Conservation (phyloP, 2,888 invertebrate species). For the Galerucella pusilla region DNA sequence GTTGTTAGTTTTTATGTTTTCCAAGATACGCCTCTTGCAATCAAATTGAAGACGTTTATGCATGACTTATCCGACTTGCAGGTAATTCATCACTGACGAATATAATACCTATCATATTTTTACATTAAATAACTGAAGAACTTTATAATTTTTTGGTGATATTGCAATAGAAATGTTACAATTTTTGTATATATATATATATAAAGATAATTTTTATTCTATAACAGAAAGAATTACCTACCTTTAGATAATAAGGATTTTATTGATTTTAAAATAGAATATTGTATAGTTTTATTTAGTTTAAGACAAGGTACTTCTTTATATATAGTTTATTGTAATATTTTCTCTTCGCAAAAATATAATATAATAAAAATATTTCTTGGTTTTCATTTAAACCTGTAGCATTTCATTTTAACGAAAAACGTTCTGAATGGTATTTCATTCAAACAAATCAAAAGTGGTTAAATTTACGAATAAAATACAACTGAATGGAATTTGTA, state of each 20-base stretch:
- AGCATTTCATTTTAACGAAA: neutral
- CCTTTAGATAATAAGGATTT: constrained; percentile 55
- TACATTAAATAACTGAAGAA: constrained; percentile 31
- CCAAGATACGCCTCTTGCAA: neutral
- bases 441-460: no score
- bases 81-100: constrained; percentile 41
- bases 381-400: neutral
- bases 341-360: constrained; percentile 60
- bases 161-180: constrained; percentile 55
- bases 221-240: constrained; percentile 54
- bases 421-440: no score
- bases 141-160: constrained; percentile 51
- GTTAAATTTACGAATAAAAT: no score
- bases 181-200: constrained; percentile 56
- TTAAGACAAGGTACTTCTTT: constrained; percentile 60
- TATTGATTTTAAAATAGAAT: constrained; percentile 57
- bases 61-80: constrained; percentile 40
- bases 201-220: constrained; percentile 56
- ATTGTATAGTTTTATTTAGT: constrained; percentile 61
- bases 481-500: no score
- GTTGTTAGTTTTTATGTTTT: neutral
- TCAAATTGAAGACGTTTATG: constrained; percentile 3
- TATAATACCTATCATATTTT: constrained; percentile 18
- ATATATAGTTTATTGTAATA: constrained; percentile 63
- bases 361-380: constrained; percentile 47